Conservation (phyloP, 2,797 vertebrate genomes). For the Anabacerthia variegaticeps region DNA sequence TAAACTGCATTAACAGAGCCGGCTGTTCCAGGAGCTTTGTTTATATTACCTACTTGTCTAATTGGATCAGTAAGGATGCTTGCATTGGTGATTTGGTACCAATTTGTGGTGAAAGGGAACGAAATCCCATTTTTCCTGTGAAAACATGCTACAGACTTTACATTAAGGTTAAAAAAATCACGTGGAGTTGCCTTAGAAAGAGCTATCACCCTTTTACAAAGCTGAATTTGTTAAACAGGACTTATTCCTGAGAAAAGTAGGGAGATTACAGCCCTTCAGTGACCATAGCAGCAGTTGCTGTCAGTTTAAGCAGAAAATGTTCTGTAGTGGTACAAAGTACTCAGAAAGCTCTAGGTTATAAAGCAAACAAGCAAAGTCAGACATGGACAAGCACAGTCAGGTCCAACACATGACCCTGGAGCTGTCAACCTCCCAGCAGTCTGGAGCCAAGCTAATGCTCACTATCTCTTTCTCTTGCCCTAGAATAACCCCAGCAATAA, state of each 20-base stretch:
- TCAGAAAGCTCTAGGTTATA: slow-evolving; percentile 6
- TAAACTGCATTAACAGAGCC: background rate
- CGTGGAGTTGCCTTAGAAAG: background rate
- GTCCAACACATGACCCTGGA: background rate
- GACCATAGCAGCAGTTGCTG: background rate
- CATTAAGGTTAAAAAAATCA: background rate
- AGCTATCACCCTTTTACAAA: background rate
- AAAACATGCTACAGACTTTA: background rate
- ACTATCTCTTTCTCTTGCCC: slow-evolving; percentile 40
- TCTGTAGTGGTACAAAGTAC: background rate
- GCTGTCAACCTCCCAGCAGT: background rate
- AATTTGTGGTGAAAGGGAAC: background rate
- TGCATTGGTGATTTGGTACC: background rate
- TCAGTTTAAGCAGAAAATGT: slow-evolving; percentile 1
- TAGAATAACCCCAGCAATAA: slow-evolving; percentile 97
- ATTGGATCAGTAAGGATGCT: background rate
- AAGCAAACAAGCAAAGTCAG: slow-evolving; percentile 2
- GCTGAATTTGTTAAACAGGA: background rate
- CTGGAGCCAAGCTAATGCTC: slow-evolving; percentile 32
- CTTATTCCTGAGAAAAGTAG: background rate
- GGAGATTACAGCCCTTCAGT: background rate
- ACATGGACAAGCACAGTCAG: background rate
- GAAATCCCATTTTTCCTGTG: background rate
- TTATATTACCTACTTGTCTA: slow-evolving; percentile 43
- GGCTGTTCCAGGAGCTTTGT: slow-evolving; percentile 14